Evolutionary conservation across 2,888 invertebrate species (phyloP), one percentile per base, ranked within the genome.

Genomic region (Atherix ibis): DNA sequence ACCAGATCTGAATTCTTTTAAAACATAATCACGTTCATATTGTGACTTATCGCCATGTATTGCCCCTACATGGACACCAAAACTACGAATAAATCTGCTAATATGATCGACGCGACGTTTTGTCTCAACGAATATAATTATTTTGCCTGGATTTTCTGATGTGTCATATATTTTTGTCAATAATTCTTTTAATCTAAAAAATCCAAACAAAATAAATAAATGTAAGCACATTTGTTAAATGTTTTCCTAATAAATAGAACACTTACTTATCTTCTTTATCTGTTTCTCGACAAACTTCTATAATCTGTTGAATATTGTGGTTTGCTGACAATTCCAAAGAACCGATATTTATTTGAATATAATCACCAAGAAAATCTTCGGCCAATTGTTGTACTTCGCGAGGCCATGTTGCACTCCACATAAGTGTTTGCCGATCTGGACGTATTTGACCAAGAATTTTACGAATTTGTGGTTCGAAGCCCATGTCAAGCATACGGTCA

Each of bases 341-440:
- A 9, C 89, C 89, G 52, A 89, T 78, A 53, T 87, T 95, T 34
- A 92, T 73, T 63, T 92, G 87, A 35, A 84, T 71, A 51, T 91
- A 91, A 50, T 87, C 79, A 34, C 73, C 74, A 14, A 95, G 68
- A 57, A 92, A 97, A 53, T 95, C 94, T 50, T 85, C 80, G 14
- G 95, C 95, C 41, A 97, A 64, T 47, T 79, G 77, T 43, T 80
- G 71, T 3, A 95, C 94, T 66, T 95, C 95, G 52, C 88, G 91
- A 0, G 95, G 95, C 95, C 95, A 97, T n/a, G 95, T 97, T 1
- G 95, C 95, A 43, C 91, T 91, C 88, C 92, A 97, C 95, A 97
- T 97, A 27, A 95, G 68, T 10, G 89, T 91, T 61, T 97, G 95
- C 49, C 95, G 68, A 54, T 94, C 91, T 12, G 91, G 91, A 44